These are phyloP conservation scores for Pyrgilauda ruficollis DNA, from an alignment of 2,113 vertebrate genomes.

Conservation along the genomic window DNA sequence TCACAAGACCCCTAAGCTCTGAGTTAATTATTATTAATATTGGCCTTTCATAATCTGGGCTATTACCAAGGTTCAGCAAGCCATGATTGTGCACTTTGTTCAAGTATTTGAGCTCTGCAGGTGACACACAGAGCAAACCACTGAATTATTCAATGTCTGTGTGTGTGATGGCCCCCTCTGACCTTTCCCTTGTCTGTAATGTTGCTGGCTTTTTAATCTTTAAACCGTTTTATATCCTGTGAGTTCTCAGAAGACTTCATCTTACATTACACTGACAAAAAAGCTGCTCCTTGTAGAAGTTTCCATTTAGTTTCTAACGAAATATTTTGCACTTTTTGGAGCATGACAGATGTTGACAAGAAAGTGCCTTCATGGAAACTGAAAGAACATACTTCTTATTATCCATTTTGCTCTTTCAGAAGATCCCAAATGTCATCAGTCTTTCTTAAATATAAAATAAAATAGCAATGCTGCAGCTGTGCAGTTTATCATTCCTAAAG, in stretches of 20 bases:
- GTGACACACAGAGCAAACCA: not conserved
- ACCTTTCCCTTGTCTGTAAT: slow-evolving; percentile 22
- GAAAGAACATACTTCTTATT: slow-evolving; percentile 1
- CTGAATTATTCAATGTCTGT: slow-evolving; percentile 29
- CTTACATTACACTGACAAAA: not conserved
- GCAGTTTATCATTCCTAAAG: slow-evolving; percentile 52
- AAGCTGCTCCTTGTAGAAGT: not conserved
- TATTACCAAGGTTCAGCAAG: not conserved
- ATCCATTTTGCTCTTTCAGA: not conserved
- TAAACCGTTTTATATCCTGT: not conserved
- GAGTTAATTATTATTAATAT: not conserved
- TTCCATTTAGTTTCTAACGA: slow-evolving; percentile 30
- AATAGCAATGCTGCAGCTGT: not conserved
- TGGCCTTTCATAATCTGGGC: not conserved
- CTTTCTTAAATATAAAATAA: slow-evolving; percentile 42
- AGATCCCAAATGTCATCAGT: not conserved
- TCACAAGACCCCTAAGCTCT: not conserved
- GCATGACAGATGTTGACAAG: not conserved
- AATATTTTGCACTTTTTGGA: slow-evolving; percentile 26
- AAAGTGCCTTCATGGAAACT: slow-evolving; percentile 25
- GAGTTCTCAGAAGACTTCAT: not conserved
- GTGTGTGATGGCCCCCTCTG: not conserved
- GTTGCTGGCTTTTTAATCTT: slow-evolving; percentile 22
- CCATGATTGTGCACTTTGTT: not conserved
- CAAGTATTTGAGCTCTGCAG: not conserved